phyloP scores from a whole-genome alignment of 2,888 invertebrate genomes.

The Schizotus pectinicornis region DNA sequence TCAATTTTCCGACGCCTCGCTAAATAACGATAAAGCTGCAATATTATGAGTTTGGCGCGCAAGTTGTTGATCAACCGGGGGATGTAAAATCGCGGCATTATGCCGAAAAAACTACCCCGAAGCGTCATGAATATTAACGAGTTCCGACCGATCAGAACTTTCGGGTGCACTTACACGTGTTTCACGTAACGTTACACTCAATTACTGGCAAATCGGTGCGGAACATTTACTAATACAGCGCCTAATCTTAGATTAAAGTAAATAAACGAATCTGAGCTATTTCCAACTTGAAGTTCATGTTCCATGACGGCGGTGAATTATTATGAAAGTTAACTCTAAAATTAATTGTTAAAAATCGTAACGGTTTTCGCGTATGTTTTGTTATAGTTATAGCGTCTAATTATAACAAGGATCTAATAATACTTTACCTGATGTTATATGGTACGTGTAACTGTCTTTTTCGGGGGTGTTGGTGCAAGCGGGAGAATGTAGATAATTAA shows the following conservation, averaged over 20 bases:
- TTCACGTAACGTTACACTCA: slow-evolving; percentile 20
- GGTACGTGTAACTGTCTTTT: not conserved
- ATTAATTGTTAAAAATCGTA: not conserved
- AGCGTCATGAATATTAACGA: slow-evolving; percentile 18
- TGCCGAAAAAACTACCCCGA: not conserved
- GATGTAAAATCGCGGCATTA: too few relatives aligned
- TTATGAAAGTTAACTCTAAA: not conserved
- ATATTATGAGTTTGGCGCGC: too few relatives aligned
- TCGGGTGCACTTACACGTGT: slow-evolving; percentile 15
- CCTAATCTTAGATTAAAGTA: slow-evolving; percentile 17
- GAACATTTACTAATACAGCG: slow-evolving; percentile 20
- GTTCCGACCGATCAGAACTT: slow-evolving; percentile 1
- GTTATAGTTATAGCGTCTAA: slow-evolving; percentile 13
- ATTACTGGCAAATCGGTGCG: slow-evolving; percentile 20
- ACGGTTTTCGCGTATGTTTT: slow-evolving; percentile 7
- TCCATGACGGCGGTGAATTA: slow-evolving; percentile 6
- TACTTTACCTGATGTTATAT: too few relatives aligned
- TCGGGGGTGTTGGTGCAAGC: not conserved
- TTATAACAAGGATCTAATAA: not conserved
- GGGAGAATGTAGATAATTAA: slow-evolving; percentile 10
- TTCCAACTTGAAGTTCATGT: slow-evolving; percentile 9
- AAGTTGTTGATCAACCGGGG: too few relatives aligned
- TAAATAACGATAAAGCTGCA: too few relatives aligned
- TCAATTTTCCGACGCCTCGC: not conserved
- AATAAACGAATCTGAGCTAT: slow-evolving; percentile 11